Evolutionary conservation across 2,888 invertebrate genomes (phyloP).

Genomic region (Luperina testacea): DNA sequence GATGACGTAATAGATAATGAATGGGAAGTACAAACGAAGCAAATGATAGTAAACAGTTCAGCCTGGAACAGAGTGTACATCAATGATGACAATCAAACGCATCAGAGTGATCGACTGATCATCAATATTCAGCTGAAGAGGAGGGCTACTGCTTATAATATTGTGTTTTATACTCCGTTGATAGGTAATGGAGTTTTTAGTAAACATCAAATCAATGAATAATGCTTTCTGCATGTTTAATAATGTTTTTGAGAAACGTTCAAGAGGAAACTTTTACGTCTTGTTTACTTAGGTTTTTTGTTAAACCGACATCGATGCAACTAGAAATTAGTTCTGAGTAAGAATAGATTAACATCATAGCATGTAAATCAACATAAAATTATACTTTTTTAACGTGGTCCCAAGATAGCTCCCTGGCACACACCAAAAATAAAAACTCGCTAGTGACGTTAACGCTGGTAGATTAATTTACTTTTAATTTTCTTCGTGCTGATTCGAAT

Average conservation of each 20-base stretch:
- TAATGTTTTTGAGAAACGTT: not conserved
- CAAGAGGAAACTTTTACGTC: not conserved
- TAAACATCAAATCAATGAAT: not conserved
- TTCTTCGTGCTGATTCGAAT: not conserved
- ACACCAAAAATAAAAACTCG: not conserved
- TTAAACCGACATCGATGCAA: not conserved
- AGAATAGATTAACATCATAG: not conserved
- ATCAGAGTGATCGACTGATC: constrained; percentile 77
- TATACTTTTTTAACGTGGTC: not conserved
- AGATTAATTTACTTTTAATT: not conserved
- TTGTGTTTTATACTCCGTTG: constrained; percentile 85
- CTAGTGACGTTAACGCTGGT: not conserved
- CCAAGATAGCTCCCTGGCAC: constrained; percentile 17
- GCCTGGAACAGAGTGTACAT: constrained; percentile 72
- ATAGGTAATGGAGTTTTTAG: constrained; percentile 72
- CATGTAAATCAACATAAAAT: not conserved
- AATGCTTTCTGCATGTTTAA: not conserved
- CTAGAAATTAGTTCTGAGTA: not conserved
- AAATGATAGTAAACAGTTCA: constrained; percentile 63
- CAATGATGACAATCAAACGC: constrained; percentile 69
- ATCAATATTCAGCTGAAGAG: constrained; percentile 76
- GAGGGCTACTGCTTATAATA: constrained; percentile 76
- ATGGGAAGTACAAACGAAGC: constrained; percentile 72
- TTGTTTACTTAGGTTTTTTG: not conserved
- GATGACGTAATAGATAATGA: constrained; percentile 75